Conservation (phyloP, 2,888 invertebrate species). For the Abscondita cerata region DNA sequence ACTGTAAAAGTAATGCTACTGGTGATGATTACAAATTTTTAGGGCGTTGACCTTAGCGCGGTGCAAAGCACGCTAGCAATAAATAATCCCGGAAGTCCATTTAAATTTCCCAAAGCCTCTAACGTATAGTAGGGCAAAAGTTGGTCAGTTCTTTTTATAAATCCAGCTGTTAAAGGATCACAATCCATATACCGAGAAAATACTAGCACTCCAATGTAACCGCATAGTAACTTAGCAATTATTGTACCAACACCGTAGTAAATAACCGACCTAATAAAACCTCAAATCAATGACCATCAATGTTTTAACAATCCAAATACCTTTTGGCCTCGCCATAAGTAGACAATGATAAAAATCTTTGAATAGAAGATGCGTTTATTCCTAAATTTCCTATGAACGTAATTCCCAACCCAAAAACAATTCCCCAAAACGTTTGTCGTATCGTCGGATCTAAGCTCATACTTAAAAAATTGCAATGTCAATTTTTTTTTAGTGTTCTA, state of each 20-base stretch:
- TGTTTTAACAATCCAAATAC: constrained; percentile 40
- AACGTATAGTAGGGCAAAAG: constrained; percentile 72
- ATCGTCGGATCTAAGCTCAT: constrained; percentile 28
- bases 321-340: constrained; percentile 63
- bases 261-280: constrained; percentile 23
- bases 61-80: constrained; percentile 76
- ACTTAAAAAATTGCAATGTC: not conserved
- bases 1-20: constrained; percentile 50
- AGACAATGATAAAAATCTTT: constrained; percentile 67
- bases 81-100: constrained; percentile 75
- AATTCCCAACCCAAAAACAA: constrained; percentile 64
- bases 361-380: constrained; percentile 65
- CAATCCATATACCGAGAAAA: constrained; percentile 70
- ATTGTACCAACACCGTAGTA: constrained; percentile 30
- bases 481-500: not conserved
- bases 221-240: constrained; percentile 26
- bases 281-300: not conserved
- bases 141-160: constrained; percentile 63
- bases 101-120: constrained; percentile 67
- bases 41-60: constrained; percentile 63
- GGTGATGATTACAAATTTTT: not conserved
- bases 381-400: constrained; percentile 65
- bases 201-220: constrained; percentile 57
- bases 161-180: constrained; percentile 66
- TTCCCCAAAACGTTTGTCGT: constrained; percentile 64